Conservation (phyloP, 2,888 invertebrate genomes). For the Acanthopleura granulata region DNA sequence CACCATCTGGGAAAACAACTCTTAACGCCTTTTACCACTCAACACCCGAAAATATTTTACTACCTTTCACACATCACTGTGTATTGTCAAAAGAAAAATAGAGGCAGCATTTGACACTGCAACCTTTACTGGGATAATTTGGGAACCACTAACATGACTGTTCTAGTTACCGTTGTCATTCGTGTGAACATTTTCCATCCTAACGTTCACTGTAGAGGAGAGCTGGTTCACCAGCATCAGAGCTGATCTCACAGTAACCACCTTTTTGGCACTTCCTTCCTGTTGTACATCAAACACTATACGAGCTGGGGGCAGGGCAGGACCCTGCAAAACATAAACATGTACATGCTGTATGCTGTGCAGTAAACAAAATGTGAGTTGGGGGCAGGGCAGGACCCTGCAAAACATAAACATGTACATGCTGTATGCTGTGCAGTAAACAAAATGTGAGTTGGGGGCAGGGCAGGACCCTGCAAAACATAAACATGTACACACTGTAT, state of each 20-base stretch:
- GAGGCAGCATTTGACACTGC: too few species aligned
- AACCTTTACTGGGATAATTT: too few species aligned
- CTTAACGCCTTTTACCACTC: too few species aligned
- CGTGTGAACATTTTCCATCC: slow-evolving; percentile 73
- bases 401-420: slow-evolving; percentile 33
- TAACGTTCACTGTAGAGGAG: slow-evolving; percentile 73
- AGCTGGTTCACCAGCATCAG: slow-evolving; percentile 81
- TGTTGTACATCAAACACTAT: slow-evolving; percentile 92
- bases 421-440: too few species aligned
- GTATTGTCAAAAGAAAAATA: too few species aligned
- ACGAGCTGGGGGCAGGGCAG: slow-evolving; percentile 76
- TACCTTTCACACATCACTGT: too few species aligned
- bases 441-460: too few species aligned
- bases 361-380: slow-evolving; percentile 90
- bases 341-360: slow-evolving; percentile 75
- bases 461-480: too few species aligned
- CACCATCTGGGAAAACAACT: too few species aligned
- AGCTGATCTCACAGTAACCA: slow-evolving; percentile 92
- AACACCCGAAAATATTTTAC: too few species aligned
- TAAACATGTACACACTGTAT: too few species aligned
- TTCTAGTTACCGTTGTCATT: slow-evolving; percentile 44
- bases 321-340: slow-evolving; percentile 34
- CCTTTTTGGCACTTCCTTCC: slow-evolving; percentile 93
- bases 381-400: slow-evolving; percentile 66
- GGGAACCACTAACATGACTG: too few species aligned